Conservation (phyloP, 2,113 vertebrate species). For the Patagioenas fasciata region DNA sequence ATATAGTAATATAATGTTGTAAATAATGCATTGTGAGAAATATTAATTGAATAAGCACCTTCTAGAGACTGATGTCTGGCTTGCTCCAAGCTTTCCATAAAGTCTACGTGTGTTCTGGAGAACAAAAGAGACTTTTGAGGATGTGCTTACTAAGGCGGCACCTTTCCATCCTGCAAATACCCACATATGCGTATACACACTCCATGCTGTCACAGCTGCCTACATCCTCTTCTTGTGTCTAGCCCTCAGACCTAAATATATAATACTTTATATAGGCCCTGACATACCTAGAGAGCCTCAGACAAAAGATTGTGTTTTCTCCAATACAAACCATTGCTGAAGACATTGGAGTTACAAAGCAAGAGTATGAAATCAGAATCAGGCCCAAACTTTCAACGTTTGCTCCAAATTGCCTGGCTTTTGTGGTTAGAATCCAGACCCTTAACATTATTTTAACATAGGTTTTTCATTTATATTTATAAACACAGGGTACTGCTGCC, state of each 20-base stretch:
- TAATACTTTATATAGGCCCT: neutral
- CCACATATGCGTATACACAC: neutral
- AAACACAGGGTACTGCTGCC: slow-evolving; percentile 73
- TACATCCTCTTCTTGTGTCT: neutral
- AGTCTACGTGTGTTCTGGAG: neutral
- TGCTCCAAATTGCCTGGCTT: slow-evolving; percentile 19
- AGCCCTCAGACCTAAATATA: neutral
- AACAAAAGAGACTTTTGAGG: neutral
- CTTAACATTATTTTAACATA: slow-evolving; percentile 60
- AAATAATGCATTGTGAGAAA: neutral
- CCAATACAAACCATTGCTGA: neutral
- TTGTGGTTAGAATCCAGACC: slow-evolving; percentile 57
- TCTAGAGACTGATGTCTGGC: neutral
- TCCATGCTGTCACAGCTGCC: neutral
- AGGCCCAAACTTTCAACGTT: neutral
- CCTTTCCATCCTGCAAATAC: neutral
- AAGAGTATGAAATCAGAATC: neutral
- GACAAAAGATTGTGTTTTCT: neutral
- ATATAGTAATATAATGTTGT: neutral
- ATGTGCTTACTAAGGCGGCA: neutral
- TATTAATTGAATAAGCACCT: neutral
- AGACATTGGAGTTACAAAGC: neutral
- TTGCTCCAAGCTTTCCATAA: neutral
- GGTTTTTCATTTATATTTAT: slow-evolving; percentile 76
- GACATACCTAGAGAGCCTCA: neutral